These are phyloP conservation scores for Tetramorium parvispinum DNA, from an alignment of 1,140 invertebrate genomes.

Conservation along the genomic window DNA sequence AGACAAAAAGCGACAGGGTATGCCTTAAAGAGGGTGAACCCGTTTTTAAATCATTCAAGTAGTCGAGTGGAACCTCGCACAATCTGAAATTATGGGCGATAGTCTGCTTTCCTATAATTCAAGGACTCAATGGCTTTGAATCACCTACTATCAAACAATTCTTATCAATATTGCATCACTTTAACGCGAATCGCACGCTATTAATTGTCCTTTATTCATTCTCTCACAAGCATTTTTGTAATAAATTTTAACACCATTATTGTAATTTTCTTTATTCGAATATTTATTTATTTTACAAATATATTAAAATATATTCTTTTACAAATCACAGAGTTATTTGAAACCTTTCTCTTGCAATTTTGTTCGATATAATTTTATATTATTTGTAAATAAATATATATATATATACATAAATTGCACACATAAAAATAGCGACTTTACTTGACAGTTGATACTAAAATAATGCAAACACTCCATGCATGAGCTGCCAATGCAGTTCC, in stretches of 20 bases:
- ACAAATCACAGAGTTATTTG: not conserved
- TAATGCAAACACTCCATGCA: slow-evolving; percentile 29
- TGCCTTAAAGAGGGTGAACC: slow-evolving; percentile 73
- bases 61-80: slow-evolving; percentile 28
- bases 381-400: not conserved
- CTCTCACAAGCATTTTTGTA: not conserved
- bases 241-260: not conserved
- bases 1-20: slow-evolving; percentile 70
- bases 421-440: not conserved
- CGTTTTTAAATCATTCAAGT: slow-evolving; percentile 76
- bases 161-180: not conserved
- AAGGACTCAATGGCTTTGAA: slow-evolving; percentile 7
- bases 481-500: slow-evolving; percentile 40
- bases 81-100: not conserved
- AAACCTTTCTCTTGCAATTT: not conserved
- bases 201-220: not conserved
- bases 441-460: not conserved
- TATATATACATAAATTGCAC: not conserved
- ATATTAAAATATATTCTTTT: not conserved
- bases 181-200: not conserved
- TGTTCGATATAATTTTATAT: not conserved
- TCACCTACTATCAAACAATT: slow-evolving; percentile 4
- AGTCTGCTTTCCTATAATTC: not conserved
- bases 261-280: not conserved
- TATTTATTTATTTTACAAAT: not conserved